Evolutionary conservation across 2,888 invertebrate species (phyloP), one percentile per base, ranked within the genome.

Genomic region (Drosophila monieri): DNA sequence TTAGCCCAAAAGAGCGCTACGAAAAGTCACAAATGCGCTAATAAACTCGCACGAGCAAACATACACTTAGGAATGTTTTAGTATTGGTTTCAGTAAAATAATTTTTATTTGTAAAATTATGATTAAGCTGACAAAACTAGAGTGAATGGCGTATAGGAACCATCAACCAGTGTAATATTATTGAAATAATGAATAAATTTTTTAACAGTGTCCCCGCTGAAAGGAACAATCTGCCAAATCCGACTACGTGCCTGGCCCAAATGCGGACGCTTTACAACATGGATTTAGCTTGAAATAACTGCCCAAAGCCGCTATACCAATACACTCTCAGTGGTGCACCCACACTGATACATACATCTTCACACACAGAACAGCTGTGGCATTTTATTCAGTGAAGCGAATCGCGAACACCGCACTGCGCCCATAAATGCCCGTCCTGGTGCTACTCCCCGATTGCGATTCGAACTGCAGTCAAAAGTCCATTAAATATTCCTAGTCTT

Each of bases 261-360:
- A 73, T 76, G 66, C 62, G 70, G 49, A 54, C 71, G 84, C 69
- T 68, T 80, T 76, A 72, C 71, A 65, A 66, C 56, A 67, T 76
- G 67, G 88, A 84, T 88, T 84, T 84, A 67, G 70, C 73, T 76
- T 73, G 67, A 86, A 85, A 77, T 74, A 84, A 84, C 78, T 88
- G 80, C 72, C 60, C 39, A 54, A 70, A 58, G 68, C 64, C 46
- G 55, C 9, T 53, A 48, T 64, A 62, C 49, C 39, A 64, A 47
- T 47, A 52, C 39, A 61, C 37, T 49, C 37, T 32, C 32, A 48
- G 30, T 48, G 21, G 27, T 9, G 27, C 49, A 23, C 37, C 23
- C 41, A 46, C 15, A 39, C 41, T 14, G 18, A 49, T 35, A 35
- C 25, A 10, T 10, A 32, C 25, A 14, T n/a, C 12, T 15, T 44